phyloP scores from a whole-genome alignment of 2,797 vertebrate species.

The Sylvilagus floridanus region DNA sequence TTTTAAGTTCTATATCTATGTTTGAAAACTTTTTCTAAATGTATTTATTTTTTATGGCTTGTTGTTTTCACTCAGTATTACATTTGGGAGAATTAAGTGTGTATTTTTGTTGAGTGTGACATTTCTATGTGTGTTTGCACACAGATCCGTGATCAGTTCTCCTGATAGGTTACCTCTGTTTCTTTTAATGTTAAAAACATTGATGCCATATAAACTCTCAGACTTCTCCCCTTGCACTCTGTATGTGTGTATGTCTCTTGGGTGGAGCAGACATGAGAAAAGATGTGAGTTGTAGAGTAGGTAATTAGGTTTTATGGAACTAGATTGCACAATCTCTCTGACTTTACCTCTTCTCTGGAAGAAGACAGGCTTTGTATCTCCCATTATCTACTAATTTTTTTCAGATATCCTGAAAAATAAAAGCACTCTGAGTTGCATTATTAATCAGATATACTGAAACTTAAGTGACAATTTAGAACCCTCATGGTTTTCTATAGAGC shows the following conservation, averaged over 20 bases:
- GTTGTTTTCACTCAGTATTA: background rate
- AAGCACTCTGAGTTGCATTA: background rate
- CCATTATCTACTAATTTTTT: slow-evolving; percentile 1
- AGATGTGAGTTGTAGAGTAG: background rate
- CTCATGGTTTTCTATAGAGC: background rate
- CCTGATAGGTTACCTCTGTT: background rate
- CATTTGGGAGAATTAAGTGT: background rate
- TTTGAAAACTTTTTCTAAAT: background rate
- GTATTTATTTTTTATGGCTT: background rate
- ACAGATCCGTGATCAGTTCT: background rate
- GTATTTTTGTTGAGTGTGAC: background rate
- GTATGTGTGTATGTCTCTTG: background rate
- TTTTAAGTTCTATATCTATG: background rate
- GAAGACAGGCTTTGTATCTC: background rate
- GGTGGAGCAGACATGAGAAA: background rate
- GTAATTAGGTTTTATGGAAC: slow-evolving; percentile 45
- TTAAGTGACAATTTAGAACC: background rate
- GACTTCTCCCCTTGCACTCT: background rate
- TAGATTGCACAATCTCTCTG: slow-evolving; percentile 27
- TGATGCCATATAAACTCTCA: background rate
- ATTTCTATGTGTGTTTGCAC: background rate
- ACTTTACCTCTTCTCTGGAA: slow-evolving; percentile 54
- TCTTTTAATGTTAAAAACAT: background rate
- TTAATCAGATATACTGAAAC: slow-evolving; percentile 43
- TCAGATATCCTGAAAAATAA: background rate